Base-by-base conservation (phyloP, 2,797 vertebrate genomes). In the Aselliscus stoliczkanus region DNA sequence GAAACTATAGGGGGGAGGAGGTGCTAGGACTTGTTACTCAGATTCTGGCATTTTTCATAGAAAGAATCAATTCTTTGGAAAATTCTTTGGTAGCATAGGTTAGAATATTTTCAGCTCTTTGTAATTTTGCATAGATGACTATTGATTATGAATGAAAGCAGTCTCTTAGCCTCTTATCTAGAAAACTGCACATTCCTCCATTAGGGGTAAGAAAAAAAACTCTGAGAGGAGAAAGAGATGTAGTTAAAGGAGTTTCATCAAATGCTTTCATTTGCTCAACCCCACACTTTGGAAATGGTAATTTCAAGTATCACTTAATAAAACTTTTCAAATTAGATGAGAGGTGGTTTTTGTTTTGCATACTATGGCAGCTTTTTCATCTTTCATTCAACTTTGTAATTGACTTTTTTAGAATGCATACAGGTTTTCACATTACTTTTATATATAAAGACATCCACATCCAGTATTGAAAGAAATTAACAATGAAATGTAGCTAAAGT, bases 61-160 rank as follows among this genome's bases (percentile, higher is more conserved):
- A 95, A 93, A 96, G 87, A 95, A 56, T 88, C 27, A 65, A 21
- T 90, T 95, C 60, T 96, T 70, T 96, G 82, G 81, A 96, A 90
- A 93, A 80, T 92, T 97, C 77, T 88, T 93, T 93, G 93, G 69
- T 70, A 75, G 54, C 91, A 60, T 60, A 94, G 44, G 75, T 69
- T 80, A 93, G 81, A 80, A 23, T 86, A 54, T 90, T 95, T 93
- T 90, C 77, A 64, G 47, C 47, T 79, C 44, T 72, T 31, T 88
- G 86, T 72, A 60, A 54, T 83, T 83, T 56, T 92, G 11, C n/a
- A 54, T 23, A 94, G 90, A 89, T 56, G 58, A 65, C 65, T 88
- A 29, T 88, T 88, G 73, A 56, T 90, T 58, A 64, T 37, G 79
- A 91, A 94, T n/a, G 79, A 93, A 94, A 95, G 93, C 10, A 39